These are phyloP conservation scores for Formica selysi DNA, from an alignment of 1,140 invertebrate species.

Conservation along the genomic window DNA sequence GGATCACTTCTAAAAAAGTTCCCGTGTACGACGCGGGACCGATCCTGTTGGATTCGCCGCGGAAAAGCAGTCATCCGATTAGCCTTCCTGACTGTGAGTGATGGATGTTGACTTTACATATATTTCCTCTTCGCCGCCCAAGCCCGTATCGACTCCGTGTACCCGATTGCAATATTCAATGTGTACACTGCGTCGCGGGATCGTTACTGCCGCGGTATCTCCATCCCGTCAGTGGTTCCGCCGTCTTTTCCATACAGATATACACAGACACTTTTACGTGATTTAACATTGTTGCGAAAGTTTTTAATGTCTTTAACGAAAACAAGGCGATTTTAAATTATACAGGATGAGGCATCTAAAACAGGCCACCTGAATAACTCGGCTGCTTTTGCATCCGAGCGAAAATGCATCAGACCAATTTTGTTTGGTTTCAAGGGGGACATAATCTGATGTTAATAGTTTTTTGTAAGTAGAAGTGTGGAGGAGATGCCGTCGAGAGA, in stretches of 20 bases:
- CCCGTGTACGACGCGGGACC: neutral
- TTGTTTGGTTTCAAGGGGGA: too few species aligned
- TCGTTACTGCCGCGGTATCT: slow-evolving; percentile 69
- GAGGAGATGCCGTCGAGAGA: too few species aligned
- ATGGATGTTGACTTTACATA: slow-evolving; percentile 78
- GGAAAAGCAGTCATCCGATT: slow-evolving; percentile 75
- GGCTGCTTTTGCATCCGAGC: too few species aligned
- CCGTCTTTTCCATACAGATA: slow-evolving; percentile 85
- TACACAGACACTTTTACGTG: neutral
- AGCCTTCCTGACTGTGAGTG: slow-evolving; percentile 76
- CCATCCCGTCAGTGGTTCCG: slow-evolving; percentile 79
- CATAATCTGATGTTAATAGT: too few species aligned
- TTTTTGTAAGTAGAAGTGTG: too few species aligned
- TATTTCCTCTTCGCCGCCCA: slow-evolving; percentile 73
- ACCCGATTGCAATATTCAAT: slow-evolving; percentile 76
- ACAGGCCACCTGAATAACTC: too few species aligned
- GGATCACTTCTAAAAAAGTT: slow-evolving; percentile 31
- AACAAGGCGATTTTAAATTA: neutral
- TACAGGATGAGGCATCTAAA: too few species aligned
- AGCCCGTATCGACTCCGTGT: slow-evolving; percentile 71
- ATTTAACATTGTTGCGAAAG: slow-evolving; percentile 43
- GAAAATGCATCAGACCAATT: too few species aligned
- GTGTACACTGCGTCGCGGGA: slow-evolving; percentile 73
- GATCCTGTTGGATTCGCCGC: slow-evolving; percentile 47
- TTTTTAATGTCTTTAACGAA: slow-evolving; percentile 37